Evolutionary conservation across 2,113 vertebrate genomes (phyloP), one percentile per base, ranked within the genome.

Genomic region (Hypocryptadius cinnamomeus): DNA sequence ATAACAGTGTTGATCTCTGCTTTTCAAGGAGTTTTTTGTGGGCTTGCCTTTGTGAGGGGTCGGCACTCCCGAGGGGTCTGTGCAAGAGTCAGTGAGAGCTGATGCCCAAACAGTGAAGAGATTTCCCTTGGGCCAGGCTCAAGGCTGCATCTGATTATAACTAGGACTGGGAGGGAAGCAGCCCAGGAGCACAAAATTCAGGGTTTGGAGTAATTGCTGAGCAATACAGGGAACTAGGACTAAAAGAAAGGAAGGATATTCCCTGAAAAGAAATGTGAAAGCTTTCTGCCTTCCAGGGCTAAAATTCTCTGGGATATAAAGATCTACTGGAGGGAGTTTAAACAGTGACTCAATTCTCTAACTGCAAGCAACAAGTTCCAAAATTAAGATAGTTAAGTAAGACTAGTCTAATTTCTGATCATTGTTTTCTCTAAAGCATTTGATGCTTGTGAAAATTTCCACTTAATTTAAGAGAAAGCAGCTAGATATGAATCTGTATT

Each of bases 41-140:
- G 19, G 9, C 47, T 94, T 68, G 70, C 15, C 31, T 65, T 88
- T 89, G 33, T 27, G 27, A 87, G 24, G 35, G 15, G 27, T 37
- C 13, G 8, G 17, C 19, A 14, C 8, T 40, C 65, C 39, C 0
- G 0, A 80, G 59, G 6, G 15, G 25, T 53, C 57, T 39, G 5
- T 6, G 13, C 25, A 47, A 71, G 40, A 81, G 30, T 19, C 28
- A 21, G 30, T 39, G 24, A 44, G 42, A 59, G n/a, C n/a, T 63
- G 28, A 40, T 53, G 42, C 59, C 54, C 54, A 65, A 1, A 1
- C 4, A 7, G 16, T 9, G 59, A 69, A 69, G 57, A 54, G 20
- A 17, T 57, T 82, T 40, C 20, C 3, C 0, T 16, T 68, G 45
- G 56, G 47, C 63, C 60, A 45, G 27, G 35, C 79, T 87, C 0